phyloP scores from a whole-genome alignment of 2,888 invertebrate genomes.

The Leptinotarsa rubiginosa region DNA sequence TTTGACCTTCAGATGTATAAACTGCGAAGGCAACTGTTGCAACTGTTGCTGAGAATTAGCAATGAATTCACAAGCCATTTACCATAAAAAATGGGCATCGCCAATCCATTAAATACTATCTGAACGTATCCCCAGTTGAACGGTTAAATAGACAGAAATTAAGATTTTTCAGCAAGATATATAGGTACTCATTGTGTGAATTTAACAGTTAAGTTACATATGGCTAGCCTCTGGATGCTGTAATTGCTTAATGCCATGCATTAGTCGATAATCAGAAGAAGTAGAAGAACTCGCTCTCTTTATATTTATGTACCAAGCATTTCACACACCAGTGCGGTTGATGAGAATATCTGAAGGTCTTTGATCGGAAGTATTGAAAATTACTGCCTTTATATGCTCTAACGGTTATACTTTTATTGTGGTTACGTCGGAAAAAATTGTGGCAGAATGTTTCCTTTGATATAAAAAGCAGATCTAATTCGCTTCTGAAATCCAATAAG shows the following conservation, averaged over 20 bases:
- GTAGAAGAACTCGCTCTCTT: constrained; percentile 40
- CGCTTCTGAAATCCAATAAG: neutral
- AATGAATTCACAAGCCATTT: neutral
- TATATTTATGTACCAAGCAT: constrained; percentile 41
- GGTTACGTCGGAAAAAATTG: constrained; percentile 29
- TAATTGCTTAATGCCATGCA: constrained; percentile 40
- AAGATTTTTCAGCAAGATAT: constrained; percentile 30
- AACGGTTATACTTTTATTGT: constrained; percentile 37
- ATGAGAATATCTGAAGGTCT: constrained; percentile 48
- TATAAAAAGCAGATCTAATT: constrained; percentile 14
- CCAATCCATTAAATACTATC: neutral
- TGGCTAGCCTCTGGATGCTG: constrained; percentile 36
- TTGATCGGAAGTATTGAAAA: constrained; percentile 47
- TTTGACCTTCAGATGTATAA: too few species aligned
- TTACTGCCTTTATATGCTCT: constrained; percentile 38
- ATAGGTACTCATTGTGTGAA: constrained; percentile 35
- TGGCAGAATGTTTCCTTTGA: constrained; percentile 22
- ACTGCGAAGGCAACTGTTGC: too few species aligned
- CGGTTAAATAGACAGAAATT: constrained; percentile 30
- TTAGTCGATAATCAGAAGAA: constrained; percentile 39
- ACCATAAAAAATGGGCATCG: neutral
- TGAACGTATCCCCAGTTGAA: constrained; percentile 8
- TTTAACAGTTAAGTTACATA: constrained; percentile 42
- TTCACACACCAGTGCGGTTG: constrained; percentile 50
- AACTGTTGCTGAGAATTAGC: too few species aligned